These are phyloP conservation scores for Sabatieria punctata DNA, from an alignment of 2,888 invertebrate species.

Conservation along the genomic window DNA sequence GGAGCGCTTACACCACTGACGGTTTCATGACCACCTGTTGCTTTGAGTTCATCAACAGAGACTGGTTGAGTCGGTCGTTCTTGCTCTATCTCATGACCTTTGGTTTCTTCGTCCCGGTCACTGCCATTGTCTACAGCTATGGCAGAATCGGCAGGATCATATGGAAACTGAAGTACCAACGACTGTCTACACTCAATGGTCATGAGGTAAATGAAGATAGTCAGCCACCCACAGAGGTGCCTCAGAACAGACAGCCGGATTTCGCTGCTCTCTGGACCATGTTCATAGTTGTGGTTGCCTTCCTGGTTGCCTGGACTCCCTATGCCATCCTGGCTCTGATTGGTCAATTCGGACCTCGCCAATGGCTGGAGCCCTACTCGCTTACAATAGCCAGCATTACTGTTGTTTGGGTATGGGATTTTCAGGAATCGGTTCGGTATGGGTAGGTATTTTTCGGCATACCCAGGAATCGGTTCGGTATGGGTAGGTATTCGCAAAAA, in stretches of 20 bases:
- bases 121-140: not conserved
- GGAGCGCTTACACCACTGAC: not conserved
- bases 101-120: not conserved
- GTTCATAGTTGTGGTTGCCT: not conserved
- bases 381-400: too few species aligned
- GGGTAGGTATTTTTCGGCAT: too few species aligned
- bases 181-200: too few species aligned
- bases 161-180: too few species aligned
- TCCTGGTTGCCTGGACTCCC: not conserved
- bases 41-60: not conserved
- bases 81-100: not conserved
- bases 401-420: too few species aligned
- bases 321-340: not conserved
- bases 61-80: not conserved
- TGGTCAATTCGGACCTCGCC: not conserved
- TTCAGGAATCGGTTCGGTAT: too few species aligned
- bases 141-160: not conserved
- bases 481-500: too few species aligned
- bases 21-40: constrained; percentile 1
- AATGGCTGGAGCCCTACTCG: not conserved
- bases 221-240: too few species aligned
- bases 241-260: too few species aligned
- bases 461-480: too few species aligned
- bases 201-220: too few species aligned
- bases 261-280: too few species aligned